Conservation (phyloP, 1,140 invertebrate genomes). For the Subanguina moxae region DNA sequence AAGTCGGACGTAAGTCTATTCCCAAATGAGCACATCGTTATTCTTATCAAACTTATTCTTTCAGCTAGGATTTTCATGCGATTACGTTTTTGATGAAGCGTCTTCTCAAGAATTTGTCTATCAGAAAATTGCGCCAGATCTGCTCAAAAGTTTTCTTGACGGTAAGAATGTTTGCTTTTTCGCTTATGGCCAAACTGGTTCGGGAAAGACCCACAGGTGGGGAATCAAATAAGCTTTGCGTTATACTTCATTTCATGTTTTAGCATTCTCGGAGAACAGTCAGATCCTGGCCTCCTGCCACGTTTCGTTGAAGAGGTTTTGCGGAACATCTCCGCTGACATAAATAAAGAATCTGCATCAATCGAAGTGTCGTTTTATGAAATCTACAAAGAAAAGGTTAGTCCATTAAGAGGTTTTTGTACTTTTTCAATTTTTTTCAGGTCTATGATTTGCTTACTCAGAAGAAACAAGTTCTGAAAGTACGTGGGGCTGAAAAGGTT, state of each 20-base stretch:
- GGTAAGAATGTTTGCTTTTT: constrained; percentile 91
- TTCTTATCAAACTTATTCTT: background rate
- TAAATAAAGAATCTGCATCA: background rate
- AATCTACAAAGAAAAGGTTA: constrained; percentile 20
- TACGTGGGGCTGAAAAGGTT: constrained; percentile 11
- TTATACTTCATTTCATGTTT: constrained; percentile 14
- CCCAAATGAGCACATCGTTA: background rate
- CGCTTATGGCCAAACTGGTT: constrained; percentile 88
- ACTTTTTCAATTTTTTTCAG: constrained; percentile 11
- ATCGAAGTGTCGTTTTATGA: constrained; percentile 20
- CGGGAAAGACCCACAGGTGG: constrained; percentile 73
- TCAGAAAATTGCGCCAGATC: constrained; percentile 7
- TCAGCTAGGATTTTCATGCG: constrained; percentile 14
- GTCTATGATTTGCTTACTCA: constrained; percentile 16
- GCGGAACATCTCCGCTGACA: background rate
- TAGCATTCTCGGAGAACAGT: constrained; percentile 9
- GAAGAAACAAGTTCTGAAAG: background rate
- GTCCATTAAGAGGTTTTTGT: constrained; percentile 14
- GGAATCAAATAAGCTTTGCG: no score
- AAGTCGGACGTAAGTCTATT: background rate
- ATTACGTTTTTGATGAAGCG: constrained; percentile 10
- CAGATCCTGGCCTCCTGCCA: constrained; percentile 9
- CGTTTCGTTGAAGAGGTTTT: constrained; percentile 16
- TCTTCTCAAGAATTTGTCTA: constrained; percentile 11
- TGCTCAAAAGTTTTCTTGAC: constrained; percentile 68